Percentiles rank a stretch among this genome's conserved stretches.
phyloP scores from a whole-genome alignment of 2,113 vertebrate species.

The Pandion haliaetus region DNA sequence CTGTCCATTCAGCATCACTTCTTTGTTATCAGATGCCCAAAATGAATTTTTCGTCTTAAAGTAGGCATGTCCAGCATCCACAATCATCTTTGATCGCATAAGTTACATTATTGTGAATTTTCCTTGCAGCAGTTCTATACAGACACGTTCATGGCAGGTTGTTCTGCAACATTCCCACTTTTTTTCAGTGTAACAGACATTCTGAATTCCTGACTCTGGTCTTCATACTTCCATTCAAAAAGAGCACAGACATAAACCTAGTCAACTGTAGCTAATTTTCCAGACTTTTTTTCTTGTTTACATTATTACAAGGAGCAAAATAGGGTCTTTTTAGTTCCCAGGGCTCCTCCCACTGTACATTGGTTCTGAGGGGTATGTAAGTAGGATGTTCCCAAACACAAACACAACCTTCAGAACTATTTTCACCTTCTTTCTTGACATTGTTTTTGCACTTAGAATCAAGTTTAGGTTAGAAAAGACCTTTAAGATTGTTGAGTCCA shows the following conservation, averaged over 20 bases:
- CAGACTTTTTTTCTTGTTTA: not conserved
- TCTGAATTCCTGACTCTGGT: not conserved
- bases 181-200: not conserved
- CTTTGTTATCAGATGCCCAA: not conserved
- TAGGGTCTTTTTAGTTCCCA: not conserved
- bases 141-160: rapidly evolving
- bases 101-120: not conserved
- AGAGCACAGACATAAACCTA: not conserved
- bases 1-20: not conserved
- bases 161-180: not conserved
- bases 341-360: not conserved
- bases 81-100: not conserved
- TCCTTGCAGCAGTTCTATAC: not conserved
- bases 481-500: too few relatives aligned
- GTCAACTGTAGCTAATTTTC: not conserved
- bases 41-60: not conserved
- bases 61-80: not conserved
- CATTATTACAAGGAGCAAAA: not conserved
- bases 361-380: not conserved
- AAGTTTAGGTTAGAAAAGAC: too few relatives aligned
- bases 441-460: not conserved
- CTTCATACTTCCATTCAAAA: not conserved
- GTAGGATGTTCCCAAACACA: not conserved
- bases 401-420: not conserved
- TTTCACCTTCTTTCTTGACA: not conserved